These are phyloP conservation scores for Drosophila setosimentum DNA, from an alignment of 2,888 invertebrate species.

Conservation along the genomic window DNA sequence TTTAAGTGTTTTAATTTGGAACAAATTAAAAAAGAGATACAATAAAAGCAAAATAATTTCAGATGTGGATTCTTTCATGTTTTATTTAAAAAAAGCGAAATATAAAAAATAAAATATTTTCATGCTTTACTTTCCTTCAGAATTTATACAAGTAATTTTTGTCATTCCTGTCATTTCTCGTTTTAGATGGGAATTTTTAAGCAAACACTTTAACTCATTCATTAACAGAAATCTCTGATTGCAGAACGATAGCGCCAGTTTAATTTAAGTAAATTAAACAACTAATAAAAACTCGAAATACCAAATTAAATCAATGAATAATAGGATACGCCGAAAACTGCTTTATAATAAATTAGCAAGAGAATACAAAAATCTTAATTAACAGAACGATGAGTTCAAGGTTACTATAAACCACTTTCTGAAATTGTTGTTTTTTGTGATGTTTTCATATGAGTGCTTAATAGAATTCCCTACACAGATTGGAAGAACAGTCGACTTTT, in stretches of 20 bases:
- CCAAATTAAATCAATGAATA: constrained; percentile 25
- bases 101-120: background rate
- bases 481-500: constrained; percentile 21
- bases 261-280: constrained; percentile 4
- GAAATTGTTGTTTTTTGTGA: constrained; percentile 12
- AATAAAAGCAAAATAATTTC: background rate
- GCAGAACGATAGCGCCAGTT: constrained; percentile 6
- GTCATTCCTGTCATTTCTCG: constrained; percentile 10
- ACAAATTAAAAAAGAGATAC: background rate
- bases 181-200: constrained; percentile 6
- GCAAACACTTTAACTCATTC: constrained; percentile 37
- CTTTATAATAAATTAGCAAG: constrained; percentile 65
- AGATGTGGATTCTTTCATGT: background rate
- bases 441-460: constrained; percentile 36
- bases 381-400: constrained; percentile 69
- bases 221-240: constrained; percentile 37
- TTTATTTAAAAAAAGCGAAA: background rate
- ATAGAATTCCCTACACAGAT: constrained; percentile 7
- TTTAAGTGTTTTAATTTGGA: background rate
- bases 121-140: background rate
- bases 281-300: constrained; percentile 46
- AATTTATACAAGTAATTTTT: background rate
- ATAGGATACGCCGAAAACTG: constrained; percentile 41
- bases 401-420: constrained; percentile 40
- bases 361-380: constrained; percentile 65